phyloP scores from a whole-genome alignment of 2,113 vertebrate genomes.

The Macquaria australasica region DNA sequence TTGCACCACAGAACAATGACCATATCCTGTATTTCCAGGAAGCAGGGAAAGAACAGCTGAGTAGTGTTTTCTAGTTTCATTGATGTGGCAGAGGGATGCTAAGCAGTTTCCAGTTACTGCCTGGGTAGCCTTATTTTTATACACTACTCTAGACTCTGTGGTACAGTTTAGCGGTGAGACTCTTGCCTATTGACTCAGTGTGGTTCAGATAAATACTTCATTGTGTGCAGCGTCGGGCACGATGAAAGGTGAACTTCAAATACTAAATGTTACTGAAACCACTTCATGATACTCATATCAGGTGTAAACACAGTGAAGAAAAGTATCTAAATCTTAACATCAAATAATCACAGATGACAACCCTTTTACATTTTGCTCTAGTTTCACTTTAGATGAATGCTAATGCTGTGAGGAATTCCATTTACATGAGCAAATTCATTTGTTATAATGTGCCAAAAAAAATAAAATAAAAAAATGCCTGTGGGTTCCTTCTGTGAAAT shows the following conservation, averaged over 20 bases:
- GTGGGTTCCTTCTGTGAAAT: conserved; percentile 61
- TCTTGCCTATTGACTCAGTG: conserved; percentile 71
- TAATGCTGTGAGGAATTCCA: conserved; percentile 34
- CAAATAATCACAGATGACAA: conserved; percentile 11
- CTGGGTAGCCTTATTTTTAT: conserved; percentile 71
- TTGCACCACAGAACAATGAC: conserved; percentile 72
- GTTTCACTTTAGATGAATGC: conserved; percentile 32
- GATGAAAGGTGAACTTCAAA: conserved; percentile 75
- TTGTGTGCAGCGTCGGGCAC: conserved; percentile 81
- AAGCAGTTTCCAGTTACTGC: conserved; percentile 73
- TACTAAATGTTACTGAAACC: conserved; percentile 12
- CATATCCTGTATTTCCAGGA: conserved; percentile 73
- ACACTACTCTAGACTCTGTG: conserved; percentile 64
- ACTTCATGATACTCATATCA: not conserved
- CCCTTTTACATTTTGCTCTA: conserved; percentile 2
- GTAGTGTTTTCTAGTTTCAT: conserved; percentile 64
- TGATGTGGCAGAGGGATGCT: conserved; percentile 77
- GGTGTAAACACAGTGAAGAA: conserved; percentile 44
- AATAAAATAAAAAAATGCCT: conserved; percentile 50
- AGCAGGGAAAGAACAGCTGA: conserved; percentile 71
- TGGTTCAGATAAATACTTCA: conserved; percentile 82
- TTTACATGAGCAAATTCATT: conserved; percentile 78
- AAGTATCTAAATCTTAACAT: conserved; percentile 5
- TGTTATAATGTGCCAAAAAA: conserved; percentile 71
- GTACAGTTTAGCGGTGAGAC: conserved; percentile 56